These are phyloP conservation scores for Zoanthus sociatus DNA, from an alignment of 92 coral and sea anemone species.

Conservation along the genomic window DNA sequence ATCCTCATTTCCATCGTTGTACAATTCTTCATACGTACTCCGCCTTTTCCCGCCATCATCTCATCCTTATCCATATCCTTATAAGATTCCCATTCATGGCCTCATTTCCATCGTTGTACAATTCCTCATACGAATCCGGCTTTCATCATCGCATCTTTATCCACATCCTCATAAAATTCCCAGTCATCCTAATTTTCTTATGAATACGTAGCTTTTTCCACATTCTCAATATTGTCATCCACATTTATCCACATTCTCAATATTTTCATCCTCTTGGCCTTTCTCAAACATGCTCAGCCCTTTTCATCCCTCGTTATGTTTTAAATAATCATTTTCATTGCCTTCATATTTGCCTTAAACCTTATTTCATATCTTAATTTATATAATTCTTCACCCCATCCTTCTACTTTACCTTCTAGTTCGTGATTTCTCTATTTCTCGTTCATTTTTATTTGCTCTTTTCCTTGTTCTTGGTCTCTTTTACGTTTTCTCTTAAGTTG, in stretches of 20 bases:
- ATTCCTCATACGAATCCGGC: no score
- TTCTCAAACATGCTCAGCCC: background rate
- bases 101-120: no score
- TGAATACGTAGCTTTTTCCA: background rate
- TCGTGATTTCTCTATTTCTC: background rate
- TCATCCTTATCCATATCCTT: no score
- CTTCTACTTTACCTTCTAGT: background rate
- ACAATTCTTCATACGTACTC: no score
- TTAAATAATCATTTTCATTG: background rate
- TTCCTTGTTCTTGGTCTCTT: no score
- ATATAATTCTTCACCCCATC: background rate
- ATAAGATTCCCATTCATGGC: no score
- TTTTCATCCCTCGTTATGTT: background rate
- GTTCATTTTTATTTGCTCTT: background rate
- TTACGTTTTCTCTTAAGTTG: no score
- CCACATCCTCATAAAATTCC: background rate
- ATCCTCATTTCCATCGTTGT: no score
- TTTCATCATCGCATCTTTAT: background rate
- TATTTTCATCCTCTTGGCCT: background rate
- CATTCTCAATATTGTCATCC: no score
- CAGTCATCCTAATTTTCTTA: background rate
- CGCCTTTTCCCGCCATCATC: no score
- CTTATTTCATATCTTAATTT: background rate
- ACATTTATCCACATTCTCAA: background rate
- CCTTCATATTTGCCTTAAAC: background rate